Evolutionary conservation across 2,113 vertebrate species (phyloP), one percentile per base, ranked within the genome.

Genomic region (Orientallactaga bullata): DNA sequence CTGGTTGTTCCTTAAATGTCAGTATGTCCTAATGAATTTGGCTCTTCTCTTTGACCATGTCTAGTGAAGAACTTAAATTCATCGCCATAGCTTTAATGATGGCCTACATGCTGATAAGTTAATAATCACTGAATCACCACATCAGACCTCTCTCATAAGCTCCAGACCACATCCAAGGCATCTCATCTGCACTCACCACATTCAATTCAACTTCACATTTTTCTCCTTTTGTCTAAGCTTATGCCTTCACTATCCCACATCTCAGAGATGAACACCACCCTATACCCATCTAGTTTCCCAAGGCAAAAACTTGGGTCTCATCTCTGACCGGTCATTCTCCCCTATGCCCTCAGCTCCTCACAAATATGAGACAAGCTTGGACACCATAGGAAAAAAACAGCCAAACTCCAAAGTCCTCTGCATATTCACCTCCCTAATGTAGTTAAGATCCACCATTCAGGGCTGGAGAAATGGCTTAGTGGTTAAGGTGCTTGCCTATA

Each of bases 51-150:
- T 79, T 72, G 74, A 74, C 13, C 12, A 8, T 92, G 42, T 79
- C 51, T 89, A 74, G 15, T 83, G 11, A 96, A 91, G 26, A 17
- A 71, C 93, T 92, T 78, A 18, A 18, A 90, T 78, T 73, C 47
- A 82, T 61, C 76, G 39, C 32, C 7, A 30, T 84, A 24, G 21
- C 26, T 85, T 95, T 26, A 73, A 28, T 74, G 80, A 91, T 86
- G 23, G 92, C 66, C 39, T 83, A 65, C 51, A 74, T 73, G 16
- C 32, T 85, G 61, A 78, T 61, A 89, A 55, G 3, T 58, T 73
- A 63, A 66, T 83, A 83, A 88, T 72, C 35, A 82, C 35, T 79
- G 24, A 90, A 65, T 89, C 58, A 81, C 74, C 35, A 92, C 28
- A 80, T 73, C 58, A 69, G 47, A 73, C 74, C 68, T 81, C 42